Base-by-base conservation (phyloP, 2,888 invertebrate genomes). In the Tiliacea citrago region DNA sequence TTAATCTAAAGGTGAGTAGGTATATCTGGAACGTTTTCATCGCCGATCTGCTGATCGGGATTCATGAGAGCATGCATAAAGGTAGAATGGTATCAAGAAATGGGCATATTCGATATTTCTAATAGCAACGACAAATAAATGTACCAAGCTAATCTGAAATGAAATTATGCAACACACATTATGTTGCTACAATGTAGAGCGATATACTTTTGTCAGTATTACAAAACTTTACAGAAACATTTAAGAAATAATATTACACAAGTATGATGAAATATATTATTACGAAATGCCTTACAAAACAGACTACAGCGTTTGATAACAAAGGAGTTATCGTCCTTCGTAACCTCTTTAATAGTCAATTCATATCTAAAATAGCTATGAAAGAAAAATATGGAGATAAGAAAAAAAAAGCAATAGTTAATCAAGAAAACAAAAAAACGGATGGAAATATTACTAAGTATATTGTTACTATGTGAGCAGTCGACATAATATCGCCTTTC, bases 171-270 rank as follows among this genome's bases (percentile, higher is more conserved):
- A 79, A 76, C 21, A 55, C 12, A 42, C 16, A 49, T 16, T 10
- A 29, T 68, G 92, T 87, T 78, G 60, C 45, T 61, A 67, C 53
- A 55, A 29, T 51, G 8, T 1, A 13, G 4, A n/a, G 42, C 29
- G 77, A 79, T 79, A 39, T 57, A 47, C 8, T 79, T 13, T 51
- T 39, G 57, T 71, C 16, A 45, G 45, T 45, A 45, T 45, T 45
- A 45, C 45, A 45, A 45, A 45, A 45, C 1, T 13, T 45, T 45
- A 45, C 13, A 45, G 45, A 45, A 12, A 45, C 21, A 62, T 51
- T 69, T 57, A 21, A 68, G 51, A 72, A 58, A 58, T 45, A 0
- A 45, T 62, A 51, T 71, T 72, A 55, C n/a, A 61, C 29, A 68
- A 47, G 45, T 55, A 63, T 49, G 24, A 16, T 73, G 12, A 61